Percentiles rank a stretch among this genome's conserved stretches.
Conservation (phyloP, 2,888 invertebrate genomes). For the Eristalinus aeneus region DNA sequence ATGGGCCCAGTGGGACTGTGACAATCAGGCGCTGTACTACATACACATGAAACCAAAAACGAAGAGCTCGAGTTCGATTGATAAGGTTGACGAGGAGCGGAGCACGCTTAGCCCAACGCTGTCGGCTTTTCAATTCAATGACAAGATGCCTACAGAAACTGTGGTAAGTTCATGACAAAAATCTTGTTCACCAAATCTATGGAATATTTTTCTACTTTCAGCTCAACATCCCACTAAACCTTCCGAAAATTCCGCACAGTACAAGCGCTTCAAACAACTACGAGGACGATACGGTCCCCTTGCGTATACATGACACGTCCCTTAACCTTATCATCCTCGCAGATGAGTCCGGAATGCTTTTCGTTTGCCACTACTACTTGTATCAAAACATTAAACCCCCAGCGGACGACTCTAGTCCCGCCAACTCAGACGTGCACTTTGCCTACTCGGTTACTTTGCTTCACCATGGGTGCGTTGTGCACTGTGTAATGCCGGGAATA, state of each 20-base stretch:
- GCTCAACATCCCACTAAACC: constrained; percentile 91
- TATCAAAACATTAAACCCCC: constrained; percentile 86
- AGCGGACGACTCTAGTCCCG: constrained; percentile 75
- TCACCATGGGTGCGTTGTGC: constrained; percentile 91
- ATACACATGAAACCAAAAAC: constrained; percentile 89
- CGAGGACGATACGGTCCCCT: constrained; percentile 90
- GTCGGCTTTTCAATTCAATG: constrained; percentile 92
- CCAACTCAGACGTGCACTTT: constrained; percentile 85
- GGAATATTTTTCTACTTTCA: constrained; percentile 77
- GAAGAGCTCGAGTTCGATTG: constrained; percentile 84
- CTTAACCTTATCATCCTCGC: constrained; percentile 90
- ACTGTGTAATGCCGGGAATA: constrained; percentile 90
- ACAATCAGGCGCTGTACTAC: constrained; percentile 88
- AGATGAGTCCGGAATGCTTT: constrained; percentile 87
- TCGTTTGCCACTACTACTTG: constrained; percentile 91
- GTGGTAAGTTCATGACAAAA: constrained; percentile 83
- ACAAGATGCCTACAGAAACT: constrained; percentile 92
- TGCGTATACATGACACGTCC: constrained; percentile 90
- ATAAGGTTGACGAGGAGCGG: constrained; percentile 84
- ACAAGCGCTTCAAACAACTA: constrained; percentile 84
- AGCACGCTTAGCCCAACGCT: constrained; percentile 87
- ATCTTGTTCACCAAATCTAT: no score
- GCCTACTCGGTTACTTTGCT: constrained; percentile 91
- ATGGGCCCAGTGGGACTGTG: constrained; percentile 94
- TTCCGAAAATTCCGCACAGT: constrained; percentile 85